These are phyloP conservation scores for Strix aluco DNA, from an alignment of 2,113 vertebrate genomes.

Conservation along the genomic window DNA sequence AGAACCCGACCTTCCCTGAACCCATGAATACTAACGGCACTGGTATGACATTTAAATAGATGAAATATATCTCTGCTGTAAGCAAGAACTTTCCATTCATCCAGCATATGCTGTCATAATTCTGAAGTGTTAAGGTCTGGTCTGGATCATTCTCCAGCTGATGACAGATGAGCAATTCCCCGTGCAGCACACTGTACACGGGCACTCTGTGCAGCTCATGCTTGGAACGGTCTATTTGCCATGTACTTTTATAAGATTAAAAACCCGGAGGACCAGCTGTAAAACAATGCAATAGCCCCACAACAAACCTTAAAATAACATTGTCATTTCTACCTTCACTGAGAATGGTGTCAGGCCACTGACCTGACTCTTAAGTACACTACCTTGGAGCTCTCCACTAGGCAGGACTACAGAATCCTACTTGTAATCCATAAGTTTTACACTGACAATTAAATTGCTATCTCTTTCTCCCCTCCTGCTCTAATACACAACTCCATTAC, in stretches of 20 bases:
- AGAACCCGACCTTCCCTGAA: neutral
- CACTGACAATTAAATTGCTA: neutral
- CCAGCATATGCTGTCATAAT: neutral
- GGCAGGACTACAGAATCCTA: neutral
- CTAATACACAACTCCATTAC: neutral
- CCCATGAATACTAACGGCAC: neutral
- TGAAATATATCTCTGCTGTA: neutral
- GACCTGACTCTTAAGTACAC: neutral
- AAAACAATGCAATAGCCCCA: neutral
- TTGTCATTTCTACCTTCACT: neutral
- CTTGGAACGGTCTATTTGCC: neutral
- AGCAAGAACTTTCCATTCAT: neutral
- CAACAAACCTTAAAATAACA: neutral
- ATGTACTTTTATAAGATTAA: neutral
- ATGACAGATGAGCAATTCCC: neutral
- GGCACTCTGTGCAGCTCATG: neutral
- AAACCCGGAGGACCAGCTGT: neutral
- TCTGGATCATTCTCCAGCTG: neutral
- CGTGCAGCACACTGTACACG: rapidly evolving
- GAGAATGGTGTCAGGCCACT: neutral
- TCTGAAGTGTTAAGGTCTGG: neutral
- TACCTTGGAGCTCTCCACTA: neutral
- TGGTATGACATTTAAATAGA: neutral
- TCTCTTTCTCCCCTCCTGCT: neutral
- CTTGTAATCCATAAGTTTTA: neutral